These are phyloP conservation scores for Miniopterus natalensis DNA, from an alignment of 2,113 vertebrate species.

Conservation along the genomic window DNA sequence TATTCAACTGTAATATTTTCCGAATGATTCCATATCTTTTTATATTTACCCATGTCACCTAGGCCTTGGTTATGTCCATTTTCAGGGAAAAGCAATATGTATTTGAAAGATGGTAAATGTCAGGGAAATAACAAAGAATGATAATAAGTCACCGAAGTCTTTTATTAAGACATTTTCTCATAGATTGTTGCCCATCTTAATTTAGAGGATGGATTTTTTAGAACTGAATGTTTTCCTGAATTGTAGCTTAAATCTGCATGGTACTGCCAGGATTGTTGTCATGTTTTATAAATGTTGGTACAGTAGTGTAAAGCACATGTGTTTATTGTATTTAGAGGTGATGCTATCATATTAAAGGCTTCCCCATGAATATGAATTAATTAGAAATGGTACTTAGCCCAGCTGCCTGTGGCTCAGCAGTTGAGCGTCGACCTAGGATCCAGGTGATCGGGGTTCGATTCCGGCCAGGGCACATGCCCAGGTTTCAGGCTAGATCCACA, in stretches of 20 bases:
- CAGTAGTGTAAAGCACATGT: neutral
- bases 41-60: neutral
- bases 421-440: no score
- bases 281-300: neutral
- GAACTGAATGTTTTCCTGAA: neutral
- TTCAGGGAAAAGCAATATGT: neutral
- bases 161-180: slow-evolving; percentile 26
- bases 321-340: neutral
- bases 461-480: no score
- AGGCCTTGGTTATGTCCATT: neutral
- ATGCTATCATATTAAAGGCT: neutral
- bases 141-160: neutral
- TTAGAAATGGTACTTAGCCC: neutral
- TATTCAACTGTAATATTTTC: neutral
- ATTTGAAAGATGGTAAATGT: slow-evolving; percentile 37
- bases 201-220: neutral
- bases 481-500: no score
- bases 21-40: neutral
- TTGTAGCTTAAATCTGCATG: neutral
- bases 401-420: no score
- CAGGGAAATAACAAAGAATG: neutral
- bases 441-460: no score
- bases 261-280: neutral
- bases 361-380: neutral
- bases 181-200: neutral